Evolutionary conservation across 2,888 invertebrate genomes (phyloP), one percentile per base, ranked within the genome.

Genomic region (Helleia helle): DNA sequence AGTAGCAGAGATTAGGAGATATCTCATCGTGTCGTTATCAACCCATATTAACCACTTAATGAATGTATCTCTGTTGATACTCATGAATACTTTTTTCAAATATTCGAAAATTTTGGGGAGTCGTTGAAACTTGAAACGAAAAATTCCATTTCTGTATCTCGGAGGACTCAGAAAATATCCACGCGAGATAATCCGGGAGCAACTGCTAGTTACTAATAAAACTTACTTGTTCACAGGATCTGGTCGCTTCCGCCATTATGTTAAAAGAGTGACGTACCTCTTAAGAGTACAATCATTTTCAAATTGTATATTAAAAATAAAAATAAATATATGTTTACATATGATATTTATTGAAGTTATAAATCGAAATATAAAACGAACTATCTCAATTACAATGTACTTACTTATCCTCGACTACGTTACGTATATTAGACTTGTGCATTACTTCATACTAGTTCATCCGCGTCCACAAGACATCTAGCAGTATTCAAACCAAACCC

Each of bases 191-290:
- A n/a, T n/a, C n/a, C n/a, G n/a, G n/a, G n/a, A n/a, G n/a, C n/a
- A n/a, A n/a, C n/a, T n/a, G n/a, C n/a, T n/a, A n/a, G n/a, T n/a
- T 3, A 24, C 39, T 24, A 1, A 25, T 40, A 12, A 17, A 36
- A 15, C 8, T 42, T 38, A 45, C 51, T 50, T 49, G 39, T 37
- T 72, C 72, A 25, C 73, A 84, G 81, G 71, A 72, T 2, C 57
- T 65, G 47, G 73, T 81, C 0, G 50, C 62, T 0, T 67, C 71
- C 0, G 54, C 79, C 1, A 62, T 80, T 5, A 83, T 84, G 80
- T 52, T 75, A 41, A 81, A 83, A 44, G 74, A 84, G 54, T 81
- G 25, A 40, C 7, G 4, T 8, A n/a, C n/a, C n/a, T n/a, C n/a
- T n/a, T n/a, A n/a, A n/a, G 2, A 26, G 4, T 25, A 25, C 5